phyloP scores from a whole-genome alignment of 2,797 vertebrate species.

The Coregonus suidteri region DNA sequence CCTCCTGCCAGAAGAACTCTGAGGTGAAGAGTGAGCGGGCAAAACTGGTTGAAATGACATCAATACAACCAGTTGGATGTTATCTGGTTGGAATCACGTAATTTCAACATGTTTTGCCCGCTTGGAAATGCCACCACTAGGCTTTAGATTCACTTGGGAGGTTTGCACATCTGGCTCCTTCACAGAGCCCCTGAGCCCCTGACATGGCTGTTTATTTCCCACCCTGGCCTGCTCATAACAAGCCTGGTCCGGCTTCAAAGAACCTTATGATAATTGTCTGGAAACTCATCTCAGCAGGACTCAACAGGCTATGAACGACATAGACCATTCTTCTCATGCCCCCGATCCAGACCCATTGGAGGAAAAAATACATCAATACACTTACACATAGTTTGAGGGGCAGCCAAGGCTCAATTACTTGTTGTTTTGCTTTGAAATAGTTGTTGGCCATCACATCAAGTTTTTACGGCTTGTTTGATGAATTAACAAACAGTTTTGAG shows the following conservation, averaged over 20 bases:
- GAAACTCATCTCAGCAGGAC: conserved; percentile 32
- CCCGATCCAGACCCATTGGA: neutral
- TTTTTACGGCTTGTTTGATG: conserved; percentile 23
- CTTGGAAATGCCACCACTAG: neutral
- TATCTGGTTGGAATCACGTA: neutral
- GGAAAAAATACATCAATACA: conserved; percentile 49
- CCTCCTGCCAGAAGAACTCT: conserved; percentile 12
- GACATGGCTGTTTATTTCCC: conserved; percentile 51
- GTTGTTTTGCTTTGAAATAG: conserved; percentile 37
- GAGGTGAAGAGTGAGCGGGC: conserved; percentile 31
- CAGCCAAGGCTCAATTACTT: neutral
- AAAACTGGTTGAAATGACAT: neutral
- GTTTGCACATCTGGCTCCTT: conserved; percentile 57
- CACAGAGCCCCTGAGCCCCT: conserved; percentile 42
- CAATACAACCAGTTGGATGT: neutral
- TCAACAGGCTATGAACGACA: conserved; percentile 34
- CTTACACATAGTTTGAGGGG: neutral
- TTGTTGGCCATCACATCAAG: conserved; percentile 37
- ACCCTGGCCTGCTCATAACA: conserved; percentile 15
- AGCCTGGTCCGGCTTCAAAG: conserved; percentile 48
- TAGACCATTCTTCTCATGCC: conserved; percentile 36
- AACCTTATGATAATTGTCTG: conserved; percentile 49
- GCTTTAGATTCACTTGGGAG: conserved; percentile 26
- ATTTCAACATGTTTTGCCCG: neutral
- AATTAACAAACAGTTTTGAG: neutral